These are phyloP conservation scores for Athripsodes cinereus DNA, from an alignment of 2,888 invertebrate genomes.

Conservation along the genomic window DNA sequence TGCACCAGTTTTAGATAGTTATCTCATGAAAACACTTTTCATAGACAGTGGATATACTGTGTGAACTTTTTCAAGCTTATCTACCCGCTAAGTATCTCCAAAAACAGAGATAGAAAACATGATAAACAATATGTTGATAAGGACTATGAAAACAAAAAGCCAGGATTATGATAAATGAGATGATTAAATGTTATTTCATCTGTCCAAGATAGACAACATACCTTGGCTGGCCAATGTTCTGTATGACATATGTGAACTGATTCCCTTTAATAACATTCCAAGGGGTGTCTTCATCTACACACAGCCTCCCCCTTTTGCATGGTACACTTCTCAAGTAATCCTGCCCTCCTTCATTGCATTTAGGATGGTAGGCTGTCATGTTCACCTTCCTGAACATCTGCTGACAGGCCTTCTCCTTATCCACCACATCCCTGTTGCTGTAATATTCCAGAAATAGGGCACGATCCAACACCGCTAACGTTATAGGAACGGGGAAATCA, in stretches of 20 bases:
- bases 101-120: too few relatives aligned
- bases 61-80: too few relatives aligned
- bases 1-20: too few relatives aligned
- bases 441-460: slow-evolving; percentile 86
- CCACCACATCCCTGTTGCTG: slow-evolving; percentile 58
- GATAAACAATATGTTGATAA: too few relatives aligned
- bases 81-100: too few relatives aligned
- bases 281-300: slow-evolving; percentile 81
- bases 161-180: too few relatives aligned
- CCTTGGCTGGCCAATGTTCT: slow-evolving; percentile 86
- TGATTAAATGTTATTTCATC: too few relatives aligned
- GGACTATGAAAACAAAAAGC: too few relatives aligned
- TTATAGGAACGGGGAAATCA: slow-evolving; percentile 61
- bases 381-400: slow-evolving; percentile 83
- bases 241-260: slow-evolving; percentile 92
- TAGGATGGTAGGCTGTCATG: slow-evolving; percentile 74
- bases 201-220: too few relatives aligned
- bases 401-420: slow-evolving; percentile 72
- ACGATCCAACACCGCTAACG: slow-evolving; percentile 86
- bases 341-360: slow-evolving; percentile 71
- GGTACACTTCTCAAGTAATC: slow-evolving; percentile 81
- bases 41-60: too few relatives aligned
- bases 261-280: slow-evolving; percentile 79
- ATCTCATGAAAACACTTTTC: too few relatives aligned
- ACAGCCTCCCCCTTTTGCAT: slow-evolving; percentile 68